phyloP scores from a whole-genome alignment of 2,797 vertebrate species.

The Threskiornis aethiopicus region DNA sequence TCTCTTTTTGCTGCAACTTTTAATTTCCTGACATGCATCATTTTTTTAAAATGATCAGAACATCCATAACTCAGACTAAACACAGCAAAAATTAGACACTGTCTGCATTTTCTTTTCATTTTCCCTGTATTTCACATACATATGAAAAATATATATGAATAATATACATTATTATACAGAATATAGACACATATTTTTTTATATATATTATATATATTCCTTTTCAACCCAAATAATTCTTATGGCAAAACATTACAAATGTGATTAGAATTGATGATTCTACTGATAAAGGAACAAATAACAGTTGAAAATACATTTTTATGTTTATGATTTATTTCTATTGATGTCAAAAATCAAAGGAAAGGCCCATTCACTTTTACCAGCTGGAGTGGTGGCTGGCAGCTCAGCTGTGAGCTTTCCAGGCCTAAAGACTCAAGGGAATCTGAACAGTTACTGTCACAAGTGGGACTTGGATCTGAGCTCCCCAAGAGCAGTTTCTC shows the following conservation, averaged over 20 bases:
- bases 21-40: not conserved
- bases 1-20: not conserved
- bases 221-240: not conserved
- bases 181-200: not conserved
- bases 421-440: not conserved
- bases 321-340: not conserved
- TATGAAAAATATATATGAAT: not conserved
- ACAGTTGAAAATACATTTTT: not conserved
- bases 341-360: not conserved
- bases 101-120: not conserved
- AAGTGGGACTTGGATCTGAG: not conserved
- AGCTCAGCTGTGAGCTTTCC: not conserved
- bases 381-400: not conserved
- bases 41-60: not conserved
- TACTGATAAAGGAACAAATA: not conserved
- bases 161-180: not conserved
- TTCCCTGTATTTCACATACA: not conserved
- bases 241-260: not conserved
- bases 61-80: not conserved
- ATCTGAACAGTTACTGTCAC: not conserved
- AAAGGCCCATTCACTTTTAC: not conserved
- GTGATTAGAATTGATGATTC: not conserved
- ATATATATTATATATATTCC: not conserved
- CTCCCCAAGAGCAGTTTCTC: not conserved
- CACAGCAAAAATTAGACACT: not conserved